Percentiles rank a stretch among this genome's conserved stretches.
Evolutionary conservation across 2,888 invertebrate genomes (phyloP).

Genomic region (Heliconius aoede): DNA sequence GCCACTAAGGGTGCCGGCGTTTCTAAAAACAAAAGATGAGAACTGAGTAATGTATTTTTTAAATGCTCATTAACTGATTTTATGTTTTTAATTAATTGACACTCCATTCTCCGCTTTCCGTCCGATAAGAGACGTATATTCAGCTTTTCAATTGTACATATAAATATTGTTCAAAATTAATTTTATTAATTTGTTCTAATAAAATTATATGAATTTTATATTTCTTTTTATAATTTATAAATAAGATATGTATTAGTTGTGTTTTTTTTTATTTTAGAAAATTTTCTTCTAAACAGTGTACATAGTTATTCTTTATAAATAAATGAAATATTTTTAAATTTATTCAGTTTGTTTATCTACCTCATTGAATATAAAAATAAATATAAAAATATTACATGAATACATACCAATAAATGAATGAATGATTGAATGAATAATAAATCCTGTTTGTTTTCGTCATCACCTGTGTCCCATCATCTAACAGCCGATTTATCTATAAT

Average conservation of each 20-base stretch:
- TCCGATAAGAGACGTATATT: too few species aligned
- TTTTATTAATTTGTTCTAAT: neutral
- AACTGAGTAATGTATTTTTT: too few species aligned
- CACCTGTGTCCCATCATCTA: too few species aligned
- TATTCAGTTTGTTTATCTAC: neutral
- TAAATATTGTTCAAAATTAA: neutral
- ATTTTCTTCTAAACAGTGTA: neutral
- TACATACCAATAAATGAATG: neutral
- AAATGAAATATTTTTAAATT: constrained; percentile 13
- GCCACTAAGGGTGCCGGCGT: too few species aligned
- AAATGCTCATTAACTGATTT: too few species aligned
- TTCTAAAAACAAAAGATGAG: too few species aligned
- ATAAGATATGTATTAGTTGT: neutral
- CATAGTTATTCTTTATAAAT: constrained; percentile 18
- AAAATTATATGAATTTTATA: neutral
- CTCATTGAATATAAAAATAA: neutral
- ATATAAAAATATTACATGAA: neutral
- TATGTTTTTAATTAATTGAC: too few species aligned
- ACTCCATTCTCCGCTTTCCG: too few species aligned
- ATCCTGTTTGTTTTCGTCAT: too few species aligned
- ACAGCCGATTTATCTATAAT: too few species aligned
- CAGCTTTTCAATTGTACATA: constrained; percentile 1
- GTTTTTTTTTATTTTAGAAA: too few species aligned
- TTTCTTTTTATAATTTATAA: neutral
- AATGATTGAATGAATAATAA: too few species aligned